Percentiles rank a stretch among this genome's conserved stretches.
Evolutionary conservation across 1,140 invertebrate species (phyloP).

Genomic region (Cotesia typhae): DNA sequence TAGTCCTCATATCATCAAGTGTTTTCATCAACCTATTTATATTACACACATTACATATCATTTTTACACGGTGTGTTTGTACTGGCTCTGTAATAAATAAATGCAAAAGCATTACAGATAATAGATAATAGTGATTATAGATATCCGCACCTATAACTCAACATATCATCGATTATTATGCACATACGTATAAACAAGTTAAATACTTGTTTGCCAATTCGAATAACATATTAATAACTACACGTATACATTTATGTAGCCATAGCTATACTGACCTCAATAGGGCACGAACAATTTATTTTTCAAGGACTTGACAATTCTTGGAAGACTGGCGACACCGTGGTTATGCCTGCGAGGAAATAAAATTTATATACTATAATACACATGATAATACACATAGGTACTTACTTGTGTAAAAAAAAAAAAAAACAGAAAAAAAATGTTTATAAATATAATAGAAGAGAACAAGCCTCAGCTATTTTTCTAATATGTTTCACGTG

Average conservation of each 20-base stretch:
- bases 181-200: constrained; percentile 1
- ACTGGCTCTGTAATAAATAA: no score
- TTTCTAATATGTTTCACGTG: constrained; percentile 59
- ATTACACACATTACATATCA: no score
- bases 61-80: no score
- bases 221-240: neutral
- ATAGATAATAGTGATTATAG: no score
- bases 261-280: constrained; percentile 13
- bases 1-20: neutral
- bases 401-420: neutral
- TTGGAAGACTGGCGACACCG: constrained; percentile 49
- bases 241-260: neutral
- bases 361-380: constrained; percentile 5
- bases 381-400: neutral
- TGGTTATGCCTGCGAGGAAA: constrained; percentile 42
- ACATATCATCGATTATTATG: neutral
- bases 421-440: constrained; percentile 10
- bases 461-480: constrained; percentile 47
- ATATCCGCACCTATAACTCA: no score
- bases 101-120: no score
- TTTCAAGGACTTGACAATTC: constrained; percentile 58
- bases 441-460: neutral
- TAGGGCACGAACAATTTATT: constrained; percentile 48
- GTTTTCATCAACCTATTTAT: neutral
- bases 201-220: neutral